phyloP scores from a whole-genome alignment of 2,888 invertebrate genomes.

The Epinotia bilunana region DNA sequence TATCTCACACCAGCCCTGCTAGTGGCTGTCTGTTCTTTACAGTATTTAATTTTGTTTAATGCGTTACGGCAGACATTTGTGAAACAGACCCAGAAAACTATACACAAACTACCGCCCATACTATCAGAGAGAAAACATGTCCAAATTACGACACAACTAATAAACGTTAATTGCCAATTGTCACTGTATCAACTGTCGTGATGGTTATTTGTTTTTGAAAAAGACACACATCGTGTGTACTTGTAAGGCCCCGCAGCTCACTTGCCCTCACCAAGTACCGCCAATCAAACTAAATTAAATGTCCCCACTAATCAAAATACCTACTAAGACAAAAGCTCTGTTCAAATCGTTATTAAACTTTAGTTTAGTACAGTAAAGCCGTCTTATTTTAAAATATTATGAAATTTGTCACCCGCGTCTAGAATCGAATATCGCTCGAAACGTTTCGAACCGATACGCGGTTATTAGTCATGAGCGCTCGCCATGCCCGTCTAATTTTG shows the following conservation, averaged over 20 bases:
- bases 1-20: neutral
- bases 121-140: neutral
- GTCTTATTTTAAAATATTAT: too few species aligned
- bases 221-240: conserved; percentile 12
- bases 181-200: conserved; percentile 21
- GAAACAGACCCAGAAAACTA: neutral
- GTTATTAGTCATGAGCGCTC: too few species aligned
- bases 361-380: neutral
- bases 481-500: neutral
- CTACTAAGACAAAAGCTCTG: neutral
- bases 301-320: neutral
- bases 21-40: neutral
- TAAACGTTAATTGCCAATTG: conserved; percentile 41
- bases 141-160: conserved; percentile 18
- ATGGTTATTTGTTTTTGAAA: conserved; percentile 32
- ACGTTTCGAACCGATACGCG: too few species aligned
- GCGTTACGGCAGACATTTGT: neutral
- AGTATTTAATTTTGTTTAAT: neutral
- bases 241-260: neutral
- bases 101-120: conserved; percentile 5
- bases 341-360: neutral
- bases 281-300: too few species aligned
- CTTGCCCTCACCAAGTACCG: neutral
- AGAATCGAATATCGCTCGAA: too few species aligned
- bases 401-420: too few species aligned